Percentiles rank a stretch among this genome's conserved stretches.
Conservation (phyloP, 2,797 vertebrate species). For the Alcedo atthis region DNA sequence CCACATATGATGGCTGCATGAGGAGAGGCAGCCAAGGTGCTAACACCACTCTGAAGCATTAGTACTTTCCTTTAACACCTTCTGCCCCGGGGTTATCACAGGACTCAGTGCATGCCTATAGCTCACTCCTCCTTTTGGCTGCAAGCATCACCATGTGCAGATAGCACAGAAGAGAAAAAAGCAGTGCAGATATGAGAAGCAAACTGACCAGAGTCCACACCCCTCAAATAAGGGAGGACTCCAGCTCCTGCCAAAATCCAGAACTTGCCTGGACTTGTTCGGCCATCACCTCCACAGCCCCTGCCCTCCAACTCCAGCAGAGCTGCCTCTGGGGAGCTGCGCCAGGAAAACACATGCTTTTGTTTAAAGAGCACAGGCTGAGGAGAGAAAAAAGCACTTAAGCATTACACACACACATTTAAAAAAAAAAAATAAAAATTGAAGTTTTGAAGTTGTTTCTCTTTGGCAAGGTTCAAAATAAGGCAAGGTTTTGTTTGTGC, state of each 20-base stretch:
- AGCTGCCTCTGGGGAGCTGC: conserved; percentile 18
- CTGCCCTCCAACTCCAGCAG: not conserved
- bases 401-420: not conserved
- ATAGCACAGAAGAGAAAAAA: not conserved
- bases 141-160: not conserved
- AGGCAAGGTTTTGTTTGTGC: conserved; percentile 32
- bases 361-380: conserved; percentile 39
- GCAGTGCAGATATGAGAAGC: not conserved
- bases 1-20: rapidly evolving
- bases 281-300: not conserved
- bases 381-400: not conserved
- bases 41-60: not conserved
- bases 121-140: not conserved
- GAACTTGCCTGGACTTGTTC: conserved; percentile 27
- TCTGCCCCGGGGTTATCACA: conserved; percentile 16
- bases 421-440: not conserved
- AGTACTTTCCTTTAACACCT: conserved; percentile 34
- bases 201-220: not conserved
- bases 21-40: not conserved
- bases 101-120: not conserved
- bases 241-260: not conserved
- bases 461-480: conserved; percentile 27
- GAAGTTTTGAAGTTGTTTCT: conserved; percentile 17
- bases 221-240: not conserved
- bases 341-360: conserved; percentile 66